Evolutionary conservation across 2,888 invertebrate genomes (phyloP), one percentile per base, ranked within the genome.

Genomic region (Leptopilina syphax): DNA sequence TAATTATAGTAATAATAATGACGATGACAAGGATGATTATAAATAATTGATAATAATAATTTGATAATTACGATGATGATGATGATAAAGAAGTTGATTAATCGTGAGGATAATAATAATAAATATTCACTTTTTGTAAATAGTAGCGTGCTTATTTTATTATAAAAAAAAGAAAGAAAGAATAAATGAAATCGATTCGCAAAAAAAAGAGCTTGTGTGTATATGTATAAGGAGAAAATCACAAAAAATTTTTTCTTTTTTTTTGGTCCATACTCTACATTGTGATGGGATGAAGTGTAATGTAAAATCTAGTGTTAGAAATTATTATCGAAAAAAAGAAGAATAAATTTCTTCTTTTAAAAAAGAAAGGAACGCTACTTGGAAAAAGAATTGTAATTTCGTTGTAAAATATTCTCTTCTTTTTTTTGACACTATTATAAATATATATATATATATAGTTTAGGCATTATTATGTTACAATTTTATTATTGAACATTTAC

Each of bases 381-480:
- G 66, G 73, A 54, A 68, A 60, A 47, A 50, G 50, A 77, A 82
- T 78, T 91, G 91, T 91, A 91, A 90, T 91, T 91, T 90, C 88
- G 88, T 89, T 92, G 92, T 92, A 92, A 90, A 87, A 90, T 90
- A 91, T 90, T 91, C 88, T 89, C 50, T 47, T 50, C 50, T 12
- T 50, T 50, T 50, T 89, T 89, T 89, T 89, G 87, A 89, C 87
- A 85, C 83, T 89, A 50, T 34, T 34, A 34, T 34, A 34, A 34
- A 34, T 34, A 34, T 34, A 34, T 34, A 34, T 34, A 34, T 34
- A 34, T 50, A 89, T 87, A 84, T 88, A 90, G 89, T 86, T 84
- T 91, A 91, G 89, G 87, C 87, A 90, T 90, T 90, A 90, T 89
- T 91, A 89, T 85, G 89, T 91, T 90, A 90, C 86, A 89, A 89